Evolutionary conservation across 2,888 invertebrate species (phyloP), one percentile per base, ranked within the genome.

Genomic region (Blastobasis lacticolella): DNA sequence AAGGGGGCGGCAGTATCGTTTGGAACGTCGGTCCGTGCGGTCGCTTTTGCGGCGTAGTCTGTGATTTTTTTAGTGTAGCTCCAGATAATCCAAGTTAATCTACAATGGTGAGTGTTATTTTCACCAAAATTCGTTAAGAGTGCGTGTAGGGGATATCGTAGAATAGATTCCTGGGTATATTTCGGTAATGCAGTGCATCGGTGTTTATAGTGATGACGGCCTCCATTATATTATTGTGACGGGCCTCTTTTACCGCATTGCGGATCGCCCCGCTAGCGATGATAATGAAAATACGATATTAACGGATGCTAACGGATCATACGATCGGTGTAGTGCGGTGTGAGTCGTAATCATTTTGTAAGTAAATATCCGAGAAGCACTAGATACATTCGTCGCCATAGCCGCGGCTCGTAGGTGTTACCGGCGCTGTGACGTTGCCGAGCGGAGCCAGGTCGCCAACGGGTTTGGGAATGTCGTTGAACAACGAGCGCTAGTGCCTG

Each of bases 1-100:
- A 72, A 74, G 87, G 81, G 87, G 88, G 88, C 90, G 90, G 88
- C 90, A 89, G 90, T 89, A 85, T 88, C 88, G 88, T 81, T 84
- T 81, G 74, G 84, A 82, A 80, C 87, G 85, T 88, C 88, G 88
- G 79, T 83, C 78, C 75, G 88, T 82, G 84, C 67, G 85, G 86
- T 86, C 86, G 89, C 86, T 85, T 80, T 85, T 79, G 87, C 87
- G 89, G 83, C 88, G 81, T 82, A 81, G 83, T 82, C 87, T 87
- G 88, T 87, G 88, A 88, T 87, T 87, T 79, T 86, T 86, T 88
- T 89, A 88, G 88, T 88, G 88, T 89, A 88, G 88, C 88, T 85
- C 85, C 86, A 81, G 88, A 82, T 87, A 88, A 89, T 89, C 89
- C 88, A 86, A 87, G 83, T 88, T 88, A 88, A 89, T 89, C 89